These are phyloP conservation scores for Dryas iulia DNA, from an alignment of 1,140 invertebrate genomes.

Conservation along the genomic window DNA sequence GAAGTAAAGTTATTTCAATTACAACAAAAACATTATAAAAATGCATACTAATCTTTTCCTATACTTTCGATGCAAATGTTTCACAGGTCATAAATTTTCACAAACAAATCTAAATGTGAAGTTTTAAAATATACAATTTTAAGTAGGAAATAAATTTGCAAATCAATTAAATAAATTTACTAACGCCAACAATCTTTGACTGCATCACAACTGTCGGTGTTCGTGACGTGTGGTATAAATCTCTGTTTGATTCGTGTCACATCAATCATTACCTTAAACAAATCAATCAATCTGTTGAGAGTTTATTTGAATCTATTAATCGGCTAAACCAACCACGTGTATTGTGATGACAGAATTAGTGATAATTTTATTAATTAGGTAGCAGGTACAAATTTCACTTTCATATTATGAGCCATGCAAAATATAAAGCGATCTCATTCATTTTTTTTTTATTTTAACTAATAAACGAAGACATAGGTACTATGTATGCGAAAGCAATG, in stretches of 20 bases:
- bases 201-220: constrained; percentile 39
- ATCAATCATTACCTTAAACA: constrained; percentile 58
- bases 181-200: constrained; percentile 42
- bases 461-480: too few relatives aligned
- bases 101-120: too few relatives aligned
- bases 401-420: too few relatives aligned
- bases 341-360: background rate
- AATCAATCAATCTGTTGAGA: constrained; percentile 56
- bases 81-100: background rate
- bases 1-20: too few relatives aligned
- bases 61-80: background rate
- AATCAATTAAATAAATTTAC: constrained; percentile 25
- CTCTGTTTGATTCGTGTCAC: constrained; percentile 57
- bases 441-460: too few relatives aligned
- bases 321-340: background rate
- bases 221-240: constrained; percentile 47
- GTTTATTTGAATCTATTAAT: constrained; percentile 6
- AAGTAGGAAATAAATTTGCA: constrained; percentile 8
- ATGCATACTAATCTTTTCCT: background rate
- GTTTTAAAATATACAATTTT: background rate
- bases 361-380: background rate
- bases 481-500: too few relatives aligned
- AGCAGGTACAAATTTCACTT: too few relatives aligned
- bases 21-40: too few relatives aligned
- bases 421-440: too few relatives aligned